These are phyloP conservation scores for Oligia fasciuncula DNA, from an alignment of 2,888 invertebrate species.

Conservation along the genomic window DNA sequence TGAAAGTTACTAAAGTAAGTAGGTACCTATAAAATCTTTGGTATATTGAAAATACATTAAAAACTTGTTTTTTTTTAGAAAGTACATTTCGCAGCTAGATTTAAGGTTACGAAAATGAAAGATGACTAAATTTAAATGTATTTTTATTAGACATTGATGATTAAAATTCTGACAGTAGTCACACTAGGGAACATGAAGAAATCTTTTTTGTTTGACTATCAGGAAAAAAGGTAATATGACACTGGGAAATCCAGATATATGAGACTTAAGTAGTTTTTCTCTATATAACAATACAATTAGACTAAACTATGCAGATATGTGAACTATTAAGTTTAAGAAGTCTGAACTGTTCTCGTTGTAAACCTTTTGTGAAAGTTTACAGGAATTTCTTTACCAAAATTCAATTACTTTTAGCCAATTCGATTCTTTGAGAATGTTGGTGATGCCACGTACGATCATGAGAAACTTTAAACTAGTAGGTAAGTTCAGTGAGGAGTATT, in stretches of 20 bases:
- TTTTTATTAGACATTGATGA: conserved; percentile 37
- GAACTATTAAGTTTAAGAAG: neutral
- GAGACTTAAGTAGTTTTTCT: neutral
- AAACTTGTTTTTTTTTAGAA: conserved; percentile 11
- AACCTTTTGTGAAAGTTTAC: conserved; percentile 9
- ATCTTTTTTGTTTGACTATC: conserved; percentile 1
- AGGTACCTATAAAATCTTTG: neutral
- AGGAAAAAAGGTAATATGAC: neutral
- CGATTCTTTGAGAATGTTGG: neutral
- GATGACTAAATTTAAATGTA: conserved; percentile 6
- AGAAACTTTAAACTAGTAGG: neutral
- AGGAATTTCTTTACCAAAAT: neutral
- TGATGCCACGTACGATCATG: conserved; percentile 10
- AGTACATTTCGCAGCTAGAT: conserved; percentile 29
- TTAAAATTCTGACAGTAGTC: conserved; percentile 33
- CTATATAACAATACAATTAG: conserved; percentile 13
- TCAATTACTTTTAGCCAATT: conserved; percentile 14
- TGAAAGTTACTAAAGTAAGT: neutral
- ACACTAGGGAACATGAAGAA: neutral
- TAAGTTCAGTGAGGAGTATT: neutral
- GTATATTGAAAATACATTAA: neutral
- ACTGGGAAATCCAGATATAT: neutral
- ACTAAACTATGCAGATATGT: conserved; percentile 1
- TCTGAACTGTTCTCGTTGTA: neutral
- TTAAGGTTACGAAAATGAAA: conserved; percentile 38